Conservation (phyloP, 1,140 invertebrate species). For the Ceratosolen fusciceps region DNA sequence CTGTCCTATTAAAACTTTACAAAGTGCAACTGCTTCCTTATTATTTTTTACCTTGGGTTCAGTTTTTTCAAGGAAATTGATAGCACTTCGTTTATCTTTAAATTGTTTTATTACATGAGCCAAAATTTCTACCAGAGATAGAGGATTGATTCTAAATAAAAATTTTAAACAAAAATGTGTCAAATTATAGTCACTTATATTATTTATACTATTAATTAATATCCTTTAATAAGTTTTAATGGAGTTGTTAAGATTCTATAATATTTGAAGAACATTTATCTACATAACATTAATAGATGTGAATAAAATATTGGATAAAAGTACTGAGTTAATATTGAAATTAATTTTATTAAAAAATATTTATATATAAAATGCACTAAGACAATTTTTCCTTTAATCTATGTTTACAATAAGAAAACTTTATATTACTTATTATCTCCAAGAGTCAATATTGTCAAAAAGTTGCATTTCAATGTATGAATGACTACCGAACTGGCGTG, state of each 20-base stretch:
- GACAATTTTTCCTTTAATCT: too few species aligned
- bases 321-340: too few species aligned
- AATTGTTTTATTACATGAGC: constrained; percentile 86
- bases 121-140: constrained; percentile 91
- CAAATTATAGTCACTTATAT: constrained; percentile 1
- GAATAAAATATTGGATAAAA: too few species aligned
- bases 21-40: constrained; percentile 88
- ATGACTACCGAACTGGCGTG: background rate
- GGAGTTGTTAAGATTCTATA: too few species aligned
- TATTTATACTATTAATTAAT: constrained; percentile 1
- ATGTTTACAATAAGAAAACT: too few species aligned
- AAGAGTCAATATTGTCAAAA: background rate
- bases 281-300: too few species aligned
- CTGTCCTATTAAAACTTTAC: constrained; percentile 88
- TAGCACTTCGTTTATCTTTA: constrained; percentile 83
- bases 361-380: too few species aligned
- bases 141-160: constrained; percentile 86
- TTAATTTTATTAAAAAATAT: too few species aligned
- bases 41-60: constrained; percentile 91
- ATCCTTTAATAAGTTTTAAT: too few species aligned
- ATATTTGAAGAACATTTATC: too few species aligned
- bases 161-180: background rate
- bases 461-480: background rate
- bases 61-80: constrained; percentile 88
- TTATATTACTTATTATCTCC: too few species aligned